Percentiles rank a stretch among this genome's conserved stretches.
These are phyloP conservation scores for Crotalus viridis DNA, from an alignment of 2,113 vertebrate genomes.

Conservation along the genomic window DNA sequence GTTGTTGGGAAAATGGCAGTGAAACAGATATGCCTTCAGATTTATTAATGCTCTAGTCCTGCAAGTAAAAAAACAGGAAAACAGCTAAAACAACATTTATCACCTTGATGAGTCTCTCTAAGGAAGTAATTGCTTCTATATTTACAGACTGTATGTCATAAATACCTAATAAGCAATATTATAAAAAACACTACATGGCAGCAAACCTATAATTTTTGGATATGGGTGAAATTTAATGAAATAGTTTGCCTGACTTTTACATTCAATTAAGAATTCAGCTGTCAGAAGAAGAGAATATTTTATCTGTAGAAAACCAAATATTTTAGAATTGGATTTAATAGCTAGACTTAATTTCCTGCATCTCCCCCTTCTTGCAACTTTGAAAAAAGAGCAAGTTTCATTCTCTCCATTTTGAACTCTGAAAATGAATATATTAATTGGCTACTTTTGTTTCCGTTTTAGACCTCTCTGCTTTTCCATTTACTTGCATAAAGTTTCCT, in stretches of 20 bases:
- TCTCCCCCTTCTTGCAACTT: neutral
- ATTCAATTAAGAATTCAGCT: slow-evolving; percentile 33
- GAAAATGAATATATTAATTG: neutral
- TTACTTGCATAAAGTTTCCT: neutral
- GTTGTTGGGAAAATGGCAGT: neutral
- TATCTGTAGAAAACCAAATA: slow-evolving; percentile 26
- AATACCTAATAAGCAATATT: slow-evolving; percentile 27
- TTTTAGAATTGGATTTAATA: slow-evolving; percentile 22
- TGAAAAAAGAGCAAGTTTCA: slow-evolving; percentile 26
- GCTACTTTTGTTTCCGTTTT: neutral
- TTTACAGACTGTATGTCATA: slow-evolving; percentile 31
- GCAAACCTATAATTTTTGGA: slow-evolving; percentile 36
- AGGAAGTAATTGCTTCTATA: slow-evolving; percentile 12
- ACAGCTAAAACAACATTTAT: slow-evolving; percentile 35
- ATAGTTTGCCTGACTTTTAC: slow-evolving; percentile 19
- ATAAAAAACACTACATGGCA: neutral
- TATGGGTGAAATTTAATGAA: slow-evolving; percentile 27
- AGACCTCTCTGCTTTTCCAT: neutral
- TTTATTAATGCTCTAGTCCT: slow-evolving; percentile 19
- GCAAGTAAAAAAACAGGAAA: slow-evolving; percentile 14
- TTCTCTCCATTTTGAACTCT: slow-evolving; percentile 16
- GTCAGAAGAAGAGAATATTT: slow-evolving; percentile 24
- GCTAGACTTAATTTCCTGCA: slow-evolving; percentile 5
- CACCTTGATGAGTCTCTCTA: slow-evolving; percentile 25
- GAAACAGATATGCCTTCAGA: slow-evolving; percentile 4